Conservation (phyloP, 2,797 vertebrate species). For the Geotrypetes seraphini region DNA sequence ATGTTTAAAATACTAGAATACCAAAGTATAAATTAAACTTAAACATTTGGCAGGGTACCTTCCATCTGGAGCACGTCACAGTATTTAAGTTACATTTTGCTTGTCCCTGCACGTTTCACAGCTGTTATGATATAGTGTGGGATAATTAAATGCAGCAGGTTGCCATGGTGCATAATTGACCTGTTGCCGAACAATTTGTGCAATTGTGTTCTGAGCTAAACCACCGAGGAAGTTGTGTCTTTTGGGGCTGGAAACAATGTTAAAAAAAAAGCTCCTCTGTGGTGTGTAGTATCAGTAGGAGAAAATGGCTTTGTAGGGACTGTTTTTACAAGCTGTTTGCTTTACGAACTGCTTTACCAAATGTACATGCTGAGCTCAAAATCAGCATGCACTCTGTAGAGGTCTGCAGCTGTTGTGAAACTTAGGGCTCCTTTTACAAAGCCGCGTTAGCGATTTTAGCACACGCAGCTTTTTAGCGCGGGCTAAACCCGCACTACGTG, state of each 20-base stretch:
- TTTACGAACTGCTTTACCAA: neutral
- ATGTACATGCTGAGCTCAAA: neutral
- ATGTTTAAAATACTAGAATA: slow-evolving; percentile 8
- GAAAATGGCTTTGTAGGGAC: too few species aligned
- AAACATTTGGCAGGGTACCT: slow-evolving; percentile 42
- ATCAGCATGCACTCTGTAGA: too few species aligned
- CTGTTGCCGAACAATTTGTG: slow-evolving; percentile 37
- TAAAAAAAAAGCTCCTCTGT: slow-evolving; percentile 8
- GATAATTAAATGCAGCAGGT: slow-evolving; percentile 51
- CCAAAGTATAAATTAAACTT: slow-evolving; percentile 23
- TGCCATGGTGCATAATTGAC: slow-evolving; percentile 46
- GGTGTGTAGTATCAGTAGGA: neutral
- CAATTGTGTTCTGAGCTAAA: slow-evolving; percentile 31
- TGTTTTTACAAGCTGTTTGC: too few species aligned
- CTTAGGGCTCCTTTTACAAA: too few species aligned
- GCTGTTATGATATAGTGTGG: slow-evolving; percentile 23
- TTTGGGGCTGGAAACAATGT: slow-evolving; percentile 3
- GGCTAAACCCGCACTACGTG: too few species aligned
- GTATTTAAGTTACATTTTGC: slow-evolving; percentile 48
- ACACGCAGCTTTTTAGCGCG: too few species aligned
- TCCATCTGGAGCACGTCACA: slow-evolving; percentile 37
- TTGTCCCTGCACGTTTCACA: slow-evolving; percentile 32
- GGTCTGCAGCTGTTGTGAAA: too few species aligned
- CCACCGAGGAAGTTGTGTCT: slow-evolving; percentile 13
- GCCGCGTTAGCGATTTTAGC: too few species aligned